phyloP scores from a whole-genome alignment of 2,888 invertebrate genomes.

The Chymomyza fuscimana region DNA sequence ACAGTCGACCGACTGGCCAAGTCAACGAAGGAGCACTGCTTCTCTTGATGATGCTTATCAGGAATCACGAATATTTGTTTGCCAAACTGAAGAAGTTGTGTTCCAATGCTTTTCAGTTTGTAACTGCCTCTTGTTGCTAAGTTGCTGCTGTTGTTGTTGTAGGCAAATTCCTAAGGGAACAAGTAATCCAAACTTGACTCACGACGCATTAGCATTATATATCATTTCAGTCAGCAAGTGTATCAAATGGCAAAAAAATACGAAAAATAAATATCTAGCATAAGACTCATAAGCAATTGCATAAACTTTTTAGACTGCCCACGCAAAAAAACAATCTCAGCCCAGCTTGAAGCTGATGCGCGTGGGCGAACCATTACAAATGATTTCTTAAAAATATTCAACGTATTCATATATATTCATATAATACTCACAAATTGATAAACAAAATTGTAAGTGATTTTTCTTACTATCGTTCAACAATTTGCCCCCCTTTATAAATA shows the following conservation, averaged over 20 bases:
- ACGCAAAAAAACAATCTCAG: constrained; percentile 36
- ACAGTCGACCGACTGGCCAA: constrained; percentile 36
- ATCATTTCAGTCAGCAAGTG: constrained; percentile 57
- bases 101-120: constrained; percentile 60
- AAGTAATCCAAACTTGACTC: constrained; percentile 73
- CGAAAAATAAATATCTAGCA: background rate
- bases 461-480: constrained; percentile 44
- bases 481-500: background rate
- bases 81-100: constrained; percentile 73
- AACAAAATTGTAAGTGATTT: constrained; percentile 76
- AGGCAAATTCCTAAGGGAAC: constrained; percentile 45
- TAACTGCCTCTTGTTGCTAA: constrained; percentile 9
- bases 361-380: constrained; percentile 69
- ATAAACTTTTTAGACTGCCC: constrained; percentile 54
- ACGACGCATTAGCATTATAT: constrained; percentile 65
- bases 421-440: constrained; percentile 76
- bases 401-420: constrained; percentile 73
- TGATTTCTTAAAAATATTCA: constrained; percentile 74
- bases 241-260: constrained; percentile 60
- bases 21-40: constrained; percentile 24
- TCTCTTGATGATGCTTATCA: constrained; percentile 76
- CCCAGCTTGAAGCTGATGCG: constrained; percentile 49
- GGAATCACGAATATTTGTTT: constrained; percentile 80
- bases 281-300: constrained; percentile 36
- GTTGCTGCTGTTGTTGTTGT: constrained; percentile 23